Evolutionary conservation across 1,140 invertebrate genomes (phyloP), one percentile per base, ranked within the genome.

Genomic region (Bombus consobrinus): DNA sequence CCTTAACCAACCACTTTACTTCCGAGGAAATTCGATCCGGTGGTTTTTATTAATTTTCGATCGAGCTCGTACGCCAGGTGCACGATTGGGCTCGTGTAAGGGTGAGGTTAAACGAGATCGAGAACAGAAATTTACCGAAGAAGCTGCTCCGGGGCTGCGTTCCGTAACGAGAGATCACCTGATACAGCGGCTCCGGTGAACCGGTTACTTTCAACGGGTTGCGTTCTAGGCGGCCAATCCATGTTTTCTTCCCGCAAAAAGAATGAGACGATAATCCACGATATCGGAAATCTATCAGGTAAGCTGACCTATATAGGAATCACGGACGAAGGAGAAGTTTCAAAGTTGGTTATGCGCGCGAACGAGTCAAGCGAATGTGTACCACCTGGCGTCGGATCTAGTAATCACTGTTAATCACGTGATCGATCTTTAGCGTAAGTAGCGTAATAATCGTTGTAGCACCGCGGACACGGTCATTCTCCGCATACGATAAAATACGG

Each of bases 401-500:
- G 43, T 68, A 75, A 83, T 76, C 41, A 53, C 34, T 25, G 73
- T 78, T 71, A 73, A 64, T 41, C 74, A n/a, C 79, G 75, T 57
- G 66, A 79, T 28, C 79, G 47, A 88, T 83, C 47, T n/a, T 22
- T 18, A 28, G 25, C 41, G 13, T 77, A 78, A 83, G 37, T 78
- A 77, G 64, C 66, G 25, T 85, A 83, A 85, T 76, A 85, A 87
- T 87, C 73, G 79, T 73, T 74, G 53, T 75, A 41, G 43, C 78
- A 25, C 34, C 43, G 32, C 15, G 59, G 47, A 73, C 79, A 73
- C 25, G 68, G 10, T 57, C 5, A 22, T 76, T 62, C 59, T 72
- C 62, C 8, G 28, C 25, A 59, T 22, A 28, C 2, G 18, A 22
- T 68, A 68, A 68, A 37, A 25, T 34, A 68, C 22, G 25, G 3